Evolutionary conservation across 2,888 invertebrate species (phyloP), one percentile per base, ranked within the genome.

Genomic region (Apamea monoglypha): DNA sequence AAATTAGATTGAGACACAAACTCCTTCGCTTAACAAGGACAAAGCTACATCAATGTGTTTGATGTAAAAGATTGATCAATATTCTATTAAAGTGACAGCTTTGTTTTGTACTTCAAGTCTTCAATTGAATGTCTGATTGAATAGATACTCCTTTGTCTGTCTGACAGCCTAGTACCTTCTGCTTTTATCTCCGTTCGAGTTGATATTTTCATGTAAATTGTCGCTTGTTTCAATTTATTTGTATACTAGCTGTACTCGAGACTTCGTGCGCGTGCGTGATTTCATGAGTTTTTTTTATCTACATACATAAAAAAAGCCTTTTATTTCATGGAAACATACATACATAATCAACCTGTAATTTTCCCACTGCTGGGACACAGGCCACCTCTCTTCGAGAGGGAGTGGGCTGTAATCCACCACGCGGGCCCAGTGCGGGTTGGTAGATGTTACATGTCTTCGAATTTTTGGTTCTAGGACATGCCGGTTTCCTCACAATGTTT

Each of bases 51-150:
- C 25, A 56, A 14, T 79, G 47, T 50, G 32, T 53, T 25, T 40
- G n/a, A 47, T 40, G 67, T 29, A 29, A 63, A 29, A 59, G 85
- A 83, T 66, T 84, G 69, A 81, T 83, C 74, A 83, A 81, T 53
- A 82, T 53, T 76, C 50, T 70, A 59, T 44, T 83, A 40, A 25
- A 73, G 44, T 73, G 81, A 72, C 64, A 69, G 50, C 14, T n/a
- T 36, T 67, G 59, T 75, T 66, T 81, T 76, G 72, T 79, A 44
- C 64, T 69, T 25, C 36, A 50, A 64, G 47, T 50, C 59, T 73
- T 69, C 75, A 76, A 70, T 85, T 44, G 61, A 69, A 66, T 76
- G 14, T 21, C 69, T 80, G 82, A 83, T 81, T 76, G 85, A 85
- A 76, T 81, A 63, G 59, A 69, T 25, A 25, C 40, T 73, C 29